These are phyloP conservation scores for Yponomeuta evonymella DNA, from an alignment of 2,888 invertebrate genomes.

Conservation along the genomic window DNA sequence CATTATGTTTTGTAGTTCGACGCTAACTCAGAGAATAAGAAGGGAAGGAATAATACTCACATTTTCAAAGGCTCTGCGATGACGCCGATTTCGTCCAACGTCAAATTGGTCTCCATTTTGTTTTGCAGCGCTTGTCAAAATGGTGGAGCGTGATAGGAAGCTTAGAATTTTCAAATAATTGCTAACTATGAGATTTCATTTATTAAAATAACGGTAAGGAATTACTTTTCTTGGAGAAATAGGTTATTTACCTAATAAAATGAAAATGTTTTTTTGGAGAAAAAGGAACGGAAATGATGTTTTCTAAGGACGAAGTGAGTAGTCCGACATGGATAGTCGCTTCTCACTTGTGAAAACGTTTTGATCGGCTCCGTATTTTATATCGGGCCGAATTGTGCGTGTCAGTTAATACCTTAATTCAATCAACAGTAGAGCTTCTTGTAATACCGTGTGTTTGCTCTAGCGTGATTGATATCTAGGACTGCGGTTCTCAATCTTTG, in stretches of 20 bases:
- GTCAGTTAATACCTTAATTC: slow-evolving; percentile 73
- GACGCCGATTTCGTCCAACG: slow-evolving; percentile 50
- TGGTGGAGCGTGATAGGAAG: slow-evolving; percentile 32
- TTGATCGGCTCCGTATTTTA: slow-evolving; percentile 40
- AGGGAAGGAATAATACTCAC: slow-evolving; percentile 40
- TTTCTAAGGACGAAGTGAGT: slow-evolving; percentile 65
- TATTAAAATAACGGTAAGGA: not conserved
- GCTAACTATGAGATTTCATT: slow-evolving; percentile 16
- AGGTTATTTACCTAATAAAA: too few relatives aligned
- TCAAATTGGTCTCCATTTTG: slow-evolving; percentile 64
- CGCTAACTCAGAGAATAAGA: not conserved
- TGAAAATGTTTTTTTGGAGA: not conserved
- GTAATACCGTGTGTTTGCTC: slow-evolving; percentile 52
- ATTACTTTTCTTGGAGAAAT: not conserved
- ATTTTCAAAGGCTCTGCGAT: slow-evolving; percentile 65
- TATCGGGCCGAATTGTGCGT: slow-evolving; percentile 57
- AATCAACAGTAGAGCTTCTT: slow-evolving; percentile 71
- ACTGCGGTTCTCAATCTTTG: slow-evolving; percentile 58
- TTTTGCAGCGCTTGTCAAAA: slow-evolving; percentile 39
- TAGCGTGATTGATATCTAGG: slow-evolving; percentile 50
- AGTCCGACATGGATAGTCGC: slow-evolving; percentile 70
- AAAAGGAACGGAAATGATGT: not conserved
- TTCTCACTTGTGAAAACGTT: slow-evolving; percentile 65
- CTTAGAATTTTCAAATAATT: not conserved
- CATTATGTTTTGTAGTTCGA: not conserved